Evolutionary conservation across 2,888 invertebrate genomes (phyloP).

Genomic region (Philereme vetulata): DNA sequence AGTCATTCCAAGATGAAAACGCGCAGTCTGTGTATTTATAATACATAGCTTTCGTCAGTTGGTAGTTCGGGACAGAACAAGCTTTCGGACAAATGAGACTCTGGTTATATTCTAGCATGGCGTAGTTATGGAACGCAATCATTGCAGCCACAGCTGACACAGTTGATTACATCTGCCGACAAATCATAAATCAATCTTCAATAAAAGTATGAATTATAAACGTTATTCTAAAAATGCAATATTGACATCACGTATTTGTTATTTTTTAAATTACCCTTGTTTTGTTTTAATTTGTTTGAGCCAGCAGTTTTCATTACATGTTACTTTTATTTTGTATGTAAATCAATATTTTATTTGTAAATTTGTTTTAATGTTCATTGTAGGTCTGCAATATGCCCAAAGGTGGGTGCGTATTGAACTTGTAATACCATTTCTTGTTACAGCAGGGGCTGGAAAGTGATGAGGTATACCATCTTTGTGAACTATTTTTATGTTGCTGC

Average conservation of each 20-base stretch:
- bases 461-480: slow-evolving; percentile 89
- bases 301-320: slow-evolving; percentile 26
- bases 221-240: slow-evolving; percentile 19
- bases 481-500: slow-evolving; percentile 83
- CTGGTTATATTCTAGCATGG: slow-evolving; percentile 66
- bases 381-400: slow-evolving; percentile 70
- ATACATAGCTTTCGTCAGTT: slow-evolving; percentile 8
- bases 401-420: slow-evolving; percentile 84
- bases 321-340: slow-evolving; percentile 38
- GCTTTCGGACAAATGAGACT: slow-evolving; percentile 79
- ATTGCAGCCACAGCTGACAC: slow-evolving; percentile 59
- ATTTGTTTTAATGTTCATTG: slow-evolving; percentile 56
- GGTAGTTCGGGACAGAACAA: slow-evolving; percentile 42
- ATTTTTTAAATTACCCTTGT: slow-evolving; percentile 33
- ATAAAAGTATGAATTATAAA: slow-evolving; percentile 11
- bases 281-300: slow-evolving; percentile 36
- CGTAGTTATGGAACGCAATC: slow-evolving; percentile 75
- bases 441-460: slow-evolving; percentile 97
- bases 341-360: slow-evolving; percentile 51
- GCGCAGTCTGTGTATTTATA: slow-evolving; percentile 25
- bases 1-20: slow-evolving; percentile 57
- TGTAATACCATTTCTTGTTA: slow-evolving; percentile 86
- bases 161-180: slow-evolving; percentile 48
- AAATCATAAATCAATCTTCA: slow-evolving; percentile 18
- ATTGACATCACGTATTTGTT: slow-evolving; percentile 40